Evolutionary conservation across 2,888 invertebrate species (phyloP).

Genomic region (Hermodice carunculata): DNA sequence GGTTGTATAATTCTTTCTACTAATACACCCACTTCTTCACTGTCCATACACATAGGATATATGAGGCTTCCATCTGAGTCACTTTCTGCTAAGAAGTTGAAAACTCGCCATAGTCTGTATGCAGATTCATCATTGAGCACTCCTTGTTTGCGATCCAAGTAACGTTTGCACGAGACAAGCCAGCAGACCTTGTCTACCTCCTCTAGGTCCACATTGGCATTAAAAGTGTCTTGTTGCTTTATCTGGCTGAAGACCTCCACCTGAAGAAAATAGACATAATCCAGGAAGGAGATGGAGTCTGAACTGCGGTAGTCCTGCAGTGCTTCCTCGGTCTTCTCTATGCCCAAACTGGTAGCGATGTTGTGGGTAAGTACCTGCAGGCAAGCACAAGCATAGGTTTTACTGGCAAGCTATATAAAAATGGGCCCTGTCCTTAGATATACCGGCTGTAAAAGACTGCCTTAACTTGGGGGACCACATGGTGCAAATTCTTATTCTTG

Average conservation of each 20-base stretch:
- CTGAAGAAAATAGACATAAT: constrained; percentile 82
- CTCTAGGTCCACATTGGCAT: constrained; percentile 38
- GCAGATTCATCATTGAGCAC: constrained; percentile 78
- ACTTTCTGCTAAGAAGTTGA: constrained; percentile 81
- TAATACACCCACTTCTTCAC: constrained; percentile 54
- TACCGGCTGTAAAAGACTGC: too few relatives aligned
- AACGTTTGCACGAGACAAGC: constrained; percentile 81
- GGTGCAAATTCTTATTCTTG: too few relatives aligned
- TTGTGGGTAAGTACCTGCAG: constrained; percentile 85
- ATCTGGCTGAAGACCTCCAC: constrained; percentile 75
- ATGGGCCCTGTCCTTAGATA: too few relatives aligned
- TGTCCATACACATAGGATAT: constrained; percentile 50
- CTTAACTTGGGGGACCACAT: too few relatives aligned
- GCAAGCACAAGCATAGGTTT: too few relatives aligned
- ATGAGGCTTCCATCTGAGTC: constrained; percentile 60
- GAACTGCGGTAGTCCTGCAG: constrained; percentile 83
- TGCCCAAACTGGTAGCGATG: constrained; percentile 82
- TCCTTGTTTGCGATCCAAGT: constrained; percentile 64
- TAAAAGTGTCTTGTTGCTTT: neutral
- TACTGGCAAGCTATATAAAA: too few relatives aligned
- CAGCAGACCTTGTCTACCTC: constrained; percentile 82
- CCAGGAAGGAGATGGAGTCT: constrained; percentile 79
- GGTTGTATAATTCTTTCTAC: too few relatives aligned
- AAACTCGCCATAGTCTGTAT: constrained; percentile 78
- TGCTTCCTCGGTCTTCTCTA: constrained; percentile 84